Evolutionary conservation across 2,888 invertebrate genomes (phyloP).

Genomic region (Nasonovia ribisnigri): DNA sequence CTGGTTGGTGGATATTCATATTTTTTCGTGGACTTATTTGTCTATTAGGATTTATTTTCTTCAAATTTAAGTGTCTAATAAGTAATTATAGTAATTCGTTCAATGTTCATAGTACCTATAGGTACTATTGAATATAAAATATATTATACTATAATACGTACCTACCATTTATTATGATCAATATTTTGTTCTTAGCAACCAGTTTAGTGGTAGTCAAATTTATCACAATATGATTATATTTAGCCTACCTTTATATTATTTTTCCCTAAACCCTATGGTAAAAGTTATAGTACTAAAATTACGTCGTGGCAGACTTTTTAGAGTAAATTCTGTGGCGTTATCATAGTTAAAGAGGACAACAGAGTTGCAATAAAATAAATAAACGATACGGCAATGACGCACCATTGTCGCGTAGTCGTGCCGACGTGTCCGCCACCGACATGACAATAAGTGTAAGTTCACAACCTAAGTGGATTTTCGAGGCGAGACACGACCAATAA

Average conservation of each 20-base stretch:
- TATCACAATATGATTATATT: background rate
- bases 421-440: background rate
- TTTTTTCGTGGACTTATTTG: too few relatives aligned
- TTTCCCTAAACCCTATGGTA: background rate
- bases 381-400: background rate
- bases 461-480: background rate
- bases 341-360: background rate
- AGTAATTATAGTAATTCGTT: background rate
- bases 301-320: background rate
- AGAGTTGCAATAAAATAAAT: background rate
- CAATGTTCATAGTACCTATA: background rate
- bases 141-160: background rate
- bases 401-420: background rate
- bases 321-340: background rate
- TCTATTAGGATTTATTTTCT: background rate
- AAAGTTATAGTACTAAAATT: background rate
- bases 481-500: background rate
- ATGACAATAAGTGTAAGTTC: background rate
- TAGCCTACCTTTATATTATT: background rate
- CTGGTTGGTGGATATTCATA: too few relatives aligned
- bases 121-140: background rate
- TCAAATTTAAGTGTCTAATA: background rate
- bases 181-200: background rate
- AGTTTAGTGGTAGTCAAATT: background rate
- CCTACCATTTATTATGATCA: background rate